Percentiles rank a stretch among this genome's conserved stretches.
Conservation (phyloP, 2,888 invertebrate genomes). For the Lycia hirtaria region DNA sequence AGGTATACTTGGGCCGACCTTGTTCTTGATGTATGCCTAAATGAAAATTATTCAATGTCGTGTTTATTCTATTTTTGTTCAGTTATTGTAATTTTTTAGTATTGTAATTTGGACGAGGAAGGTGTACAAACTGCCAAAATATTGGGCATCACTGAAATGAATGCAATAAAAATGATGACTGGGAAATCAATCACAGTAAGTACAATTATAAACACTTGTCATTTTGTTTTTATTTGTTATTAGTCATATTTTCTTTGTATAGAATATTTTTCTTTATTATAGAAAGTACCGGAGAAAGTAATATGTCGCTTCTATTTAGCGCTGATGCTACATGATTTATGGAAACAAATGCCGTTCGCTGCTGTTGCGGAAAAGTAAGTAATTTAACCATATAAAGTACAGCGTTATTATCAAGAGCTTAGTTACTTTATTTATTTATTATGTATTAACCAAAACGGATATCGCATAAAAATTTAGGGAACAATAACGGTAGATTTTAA, state of each 20-base stretch:
- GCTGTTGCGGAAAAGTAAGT: slow-evolving; percentile 87
- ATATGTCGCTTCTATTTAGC: slow-evolving; percentile 93
- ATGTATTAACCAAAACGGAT: too few species aligned
- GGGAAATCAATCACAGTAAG: slow-evolving; percentile 87
- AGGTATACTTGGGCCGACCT: not conserved
- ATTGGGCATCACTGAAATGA: slow-evolving; percentile 92
- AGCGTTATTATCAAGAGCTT: too few species aligned
- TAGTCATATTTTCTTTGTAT: not conserved
- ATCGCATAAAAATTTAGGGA: too few species aligned
- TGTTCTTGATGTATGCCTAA: not conserved
- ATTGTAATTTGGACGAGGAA: slow-evolving; percentile 86
- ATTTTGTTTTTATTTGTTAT: not conserved
- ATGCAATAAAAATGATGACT: slow-evolving; percentile 88
- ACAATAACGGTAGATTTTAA: too few species aligned
- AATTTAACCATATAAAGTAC: too few species aligned
- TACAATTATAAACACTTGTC: not conserved
- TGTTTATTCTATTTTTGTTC: not conserved
- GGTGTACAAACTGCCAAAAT: slow-evolving; percentile 89
- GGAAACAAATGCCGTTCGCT: slow-evolving; percentile 88
- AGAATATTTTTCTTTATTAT: slow-evolving; percentile 38
- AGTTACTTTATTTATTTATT: too few species aligned
- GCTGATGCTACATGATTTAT: slow-evolving; percentile 92
- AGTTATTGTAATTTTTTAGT: slow-evolving; percentile 68
- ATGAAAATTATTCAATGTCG: not conserved
- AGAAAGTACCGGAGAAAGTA: slow-evolving; percentile 87